These are phyloP conservation scores for Tolypeutes matacus DNA, from an alignment of 2,797 vertebrate species.

Conservation along the genomic window DNA sequence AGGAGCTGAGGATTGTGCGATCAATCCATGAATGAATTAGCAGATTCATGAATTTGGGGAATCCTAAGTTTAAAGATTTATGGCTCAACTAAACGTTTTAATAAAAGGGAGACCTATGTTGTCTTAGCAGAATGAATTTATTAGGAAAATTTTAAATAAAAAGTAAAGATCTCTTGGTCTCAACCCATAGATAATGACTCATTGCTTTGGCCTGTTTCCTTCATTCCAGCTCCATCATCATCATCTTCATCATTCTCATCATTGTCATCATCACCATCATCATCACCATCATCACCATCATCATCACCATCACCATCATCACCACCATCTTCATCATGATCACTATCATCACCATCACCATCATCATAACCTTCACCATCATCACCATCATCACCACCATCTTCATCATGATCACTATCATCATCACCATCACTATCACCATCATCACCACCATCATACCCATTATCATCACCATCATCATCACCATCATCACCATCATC, in stretches of 20 bases:
- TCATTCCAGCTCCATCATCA: background rate
- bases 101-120: background rate
- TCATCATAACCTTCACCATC: too few species aligned
- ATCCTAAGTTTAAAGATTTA: background rate
- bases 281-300: too few species aligned
- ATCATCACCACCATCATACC: too few species aligned
- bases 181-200: background rate
- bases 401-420: too few species aligned
- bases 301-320: too few species aligned
- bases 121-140: background rate
- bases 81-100: background rate
- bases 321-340: too few species aligned
- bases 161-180: background rate
- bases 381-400: too few species aligned
- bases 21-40: background rate
- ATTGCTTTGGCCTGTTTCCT: background rate
- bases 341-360: too few species aligned
- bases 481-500: too few species aligned
- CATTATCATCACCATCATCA: too few species aligned
- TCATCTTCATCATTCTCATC: background rate
- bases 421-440: too few species aligned
- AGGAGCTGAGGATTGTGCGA: background rate
- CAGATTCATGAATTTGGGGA: background rate
- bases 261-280: too few species aligned
- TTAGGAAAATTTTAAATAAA: background rate